Evolutionary conservation across 2,113 vertebrate genomes (phyloP).

Genomic region (Neofelis nebulosa): DNA sequence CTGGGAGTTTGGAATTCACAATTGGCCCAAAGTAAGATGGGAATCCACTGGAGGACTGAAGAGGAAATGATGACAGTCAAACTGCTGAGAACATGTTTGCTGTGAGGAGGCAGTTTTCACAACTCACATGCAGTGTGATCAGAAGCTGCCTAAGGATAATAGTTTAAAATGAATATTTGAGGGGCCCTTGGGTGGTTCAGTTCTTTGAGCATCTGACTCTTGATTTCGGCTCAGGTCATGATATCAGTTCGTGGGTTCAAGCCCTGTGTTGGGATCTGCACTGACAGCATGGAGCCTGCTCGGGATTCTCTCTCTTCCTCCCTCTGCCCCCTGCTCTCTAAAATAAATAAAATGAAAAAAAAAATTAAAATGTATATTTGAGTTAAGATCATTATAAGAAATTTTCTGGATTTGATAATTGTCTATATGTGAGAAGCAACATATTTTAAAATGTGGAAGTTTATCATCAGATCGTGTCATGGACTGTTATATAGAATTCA

Average conservation of each 20-base stretch:
- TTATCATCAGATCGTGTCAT: background rate
- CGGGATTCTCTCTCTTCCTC: background rate
- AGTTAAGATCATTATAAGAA: background rate
- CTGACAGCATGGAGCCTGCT: background rate
- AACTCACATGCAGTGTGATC: background rate
- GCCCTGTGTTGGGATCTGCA: background rate
- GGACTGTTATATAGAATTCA: background rate
- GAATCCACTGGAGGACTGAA: background rate
- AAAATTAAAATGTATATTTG: background rate
- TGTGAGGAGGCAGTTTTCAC: background rate
- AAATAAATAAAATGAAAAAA: too few relatives aligned
- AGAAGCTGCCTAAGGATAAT: background rate
- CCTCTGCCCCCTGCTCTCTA: background rate
- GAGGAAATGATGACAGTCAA: background rate
- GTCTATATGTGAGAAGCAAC: background rate
- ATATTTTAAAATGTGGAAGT: background rate
- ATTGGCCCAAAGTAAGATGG: background rate
- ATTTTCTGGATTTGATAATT: conserved; percentile 2
- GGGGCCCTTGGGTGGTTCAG: background rate
- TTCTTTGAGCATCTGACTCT: background rate
- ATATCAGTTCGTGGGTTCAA: background rate
- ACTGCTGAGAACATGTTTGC: background rate
- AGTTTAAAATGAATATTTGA: background rate
- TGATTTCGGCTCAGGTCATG: background rate
- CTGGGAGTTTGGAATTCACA: conserved; percentile 2